Conservation (phyloP, 2,797 vertebrate species). For the Cuculus canorus region DNA sequence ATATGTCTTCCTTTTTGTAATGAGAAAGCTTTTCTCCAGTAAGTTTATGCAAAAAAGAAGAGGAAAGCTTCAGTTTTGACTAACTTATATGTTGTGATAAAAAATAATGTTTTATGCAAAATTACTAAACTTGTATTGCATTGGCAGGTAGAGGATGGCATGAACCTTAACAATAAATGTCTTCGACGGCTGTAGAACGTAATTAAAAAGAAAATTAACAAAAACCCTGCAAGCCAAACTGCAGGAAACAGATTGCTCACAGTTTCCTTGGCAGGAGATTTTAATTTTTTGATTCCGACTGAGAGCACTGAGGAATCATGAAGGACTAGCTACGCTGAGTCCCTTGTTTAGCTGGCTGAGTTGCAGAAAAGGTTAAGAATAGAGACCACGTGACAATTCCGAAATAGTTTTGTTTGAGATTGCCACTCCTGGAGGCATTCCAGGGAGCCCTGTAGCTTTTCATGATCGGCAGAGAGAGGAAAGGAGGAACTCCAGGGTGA, state of each 20-base stretch:
- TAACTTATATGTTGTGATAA: neutral
- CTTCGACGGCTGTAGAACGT: neutral
- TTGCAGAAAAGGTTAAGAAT: neutral
- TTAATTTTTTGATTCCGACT: neutral
- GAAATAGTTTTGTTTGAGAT: neutral
- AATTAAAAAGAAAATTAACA: slow-evolving; percentile 47
- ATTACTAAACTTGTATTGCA: neutral
- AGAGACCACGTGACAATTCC: neutral
- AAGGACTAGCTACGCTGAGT: neutral
- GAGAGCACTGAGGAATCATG: neutral
- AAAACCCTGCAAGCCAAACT: neutral
- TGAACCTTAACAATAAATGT: neutral
- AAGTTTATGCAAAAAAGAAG: neutral
- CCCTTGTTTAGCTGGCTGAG: neutral
- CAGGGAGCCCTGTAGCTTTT: neutral
- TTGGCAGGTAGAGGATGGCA: neutral
- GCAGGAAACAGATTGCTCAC: neutral
- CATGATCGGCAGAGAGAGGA: neutral
- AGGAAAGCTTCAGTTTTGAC: neutral
- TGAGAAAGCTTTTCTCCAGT: neutral
- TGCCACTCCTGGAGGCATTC: neutral
- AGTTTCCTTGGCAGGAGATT: neutral
- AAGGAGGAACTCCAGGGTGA: neutral
- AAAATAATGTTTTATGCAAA: neutral
- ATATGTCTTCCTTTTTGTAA: neutral